A percentile compares a stretch with the other conserved stretches of the same genome.
These are phyloP conservation scores for Sceloporus undulatus DNA, from an alignment of 2,113 vertebrate species.

Conservation along the genomic window DNA sequence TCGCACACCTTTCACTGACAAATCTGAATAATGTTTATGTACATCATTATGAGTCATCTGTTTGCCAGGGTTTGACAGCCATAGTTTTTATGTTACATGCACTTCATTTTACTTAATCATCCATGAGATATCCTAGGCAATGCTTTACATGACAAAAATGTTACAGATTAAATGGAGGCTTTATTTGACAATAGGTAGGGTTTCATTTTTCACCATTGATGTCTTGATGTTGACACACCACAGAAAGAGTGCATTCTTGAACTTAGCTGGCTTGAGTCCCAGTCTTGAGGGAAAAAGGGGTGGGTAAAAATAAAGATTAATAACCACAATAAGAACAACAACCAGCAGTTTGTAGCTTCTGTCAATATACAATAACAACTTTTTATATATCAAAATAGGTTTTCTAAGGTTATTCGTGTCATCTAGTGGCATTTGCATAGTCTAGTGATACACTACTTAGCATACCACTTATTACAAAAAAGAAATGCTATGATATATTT, in stretches of 20 bases:
- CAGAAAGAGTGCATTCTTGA: slow-evolving; percentile 19
- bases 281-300: too few relatives aligned
- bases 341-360: not conserved
- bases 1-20: slow-evolving; percentile 53
- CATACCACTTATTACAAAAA: too few relatives aligned
- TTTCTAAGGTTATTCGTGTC: not conserved
- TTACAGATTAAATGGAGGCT: slow-evolving; percentile 60
- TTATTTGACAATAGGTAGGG: slow-evolving; percentile 49
- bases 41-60: slow-evolving; percentile 57
- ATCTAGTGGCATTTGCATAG: too few relatives aligned
- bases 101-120: slow-evolving; percentile 66
- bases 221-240: not conserved
- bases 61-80: slow-evolving; percentile 65
- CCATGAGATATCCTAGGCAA: slow-evolving; percentile 42
- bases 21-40: slow-evolving; percentile 63
- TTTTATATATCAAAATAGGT: not conserved
- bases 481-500: too few relatives aligned
- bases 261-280: slow-evolving; percentile 8
- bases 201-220: slow-evolving; percentile 47
- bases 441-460: too few relatives aligned
- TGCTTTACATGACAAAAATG: slow-evolving; percentile 51
- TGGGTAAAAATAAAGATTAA: too few relatives aligned
- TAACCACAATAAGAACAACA: too few relatives aligned
- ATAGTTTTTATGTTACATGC: slow-evolving; percentile 56
- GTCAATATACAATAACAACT: not conserved